Base-by-base conservation (phyloP, 2,888 invertebrate genomes). In the Lottia gigantea region DNA sequence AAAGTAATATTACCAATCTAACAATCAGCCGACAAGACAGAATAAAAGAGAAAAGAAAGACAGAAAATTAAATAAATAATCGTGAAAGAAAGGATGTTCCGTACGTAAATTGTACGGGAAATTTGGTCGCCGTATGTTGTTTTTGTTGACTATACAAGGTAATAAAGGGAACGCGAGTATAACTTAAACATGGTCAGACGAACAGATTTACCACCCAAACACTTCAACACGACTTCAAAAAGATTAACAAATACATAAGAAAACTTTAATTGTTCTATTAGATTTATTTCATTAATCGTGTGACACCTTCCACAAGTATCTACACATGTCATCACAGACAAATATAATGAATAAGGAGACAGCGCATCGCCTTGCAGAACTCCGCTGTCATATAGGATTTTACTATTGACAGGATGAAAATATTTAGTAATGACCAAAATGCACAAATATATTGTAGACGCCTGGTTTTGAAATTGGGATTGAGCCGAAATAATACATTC, bases 131-230 rank as follows among this genome's bases (percentile, higher is more conserved):
- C 23, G 19, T 23, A 23, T 55, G 55, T 55, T 55, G 55, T 55
- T 55, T 19, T 55, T 55, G 55, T 55, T 55, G 55, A 55, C 55
- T 55, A 55, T 23, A 55, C 55, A 55, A 55, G 23, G 19, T 55
- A 55, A 55, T 55, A 55, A 55, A 19, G 23, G 55, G 14, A 19
- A 23, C 55, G 55, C 19, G 19, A 19, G 19, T 23, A 19, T n/a
- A 23, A 55, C 19, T 55, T 23, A 55, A 55, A 55, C 23, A 55
- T 55, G 55, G 19, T 23, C 55, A 55, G 55, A 55, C 55, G 55
- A 55, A 55, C 19, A 55, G 55, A 55, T 55, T 55, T 55, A 55
- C 23, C 55, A 40, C 40, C 14, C 55, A 55, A 55, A 55, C 55
- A 23, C 23, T 55, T 23, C 23, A 23, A 55, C n/a, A 55, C 19